Evolutionary conservation across 2,888 invertebrate species (phyloP).

Genomic region (Xylocampa areola): DNA sequence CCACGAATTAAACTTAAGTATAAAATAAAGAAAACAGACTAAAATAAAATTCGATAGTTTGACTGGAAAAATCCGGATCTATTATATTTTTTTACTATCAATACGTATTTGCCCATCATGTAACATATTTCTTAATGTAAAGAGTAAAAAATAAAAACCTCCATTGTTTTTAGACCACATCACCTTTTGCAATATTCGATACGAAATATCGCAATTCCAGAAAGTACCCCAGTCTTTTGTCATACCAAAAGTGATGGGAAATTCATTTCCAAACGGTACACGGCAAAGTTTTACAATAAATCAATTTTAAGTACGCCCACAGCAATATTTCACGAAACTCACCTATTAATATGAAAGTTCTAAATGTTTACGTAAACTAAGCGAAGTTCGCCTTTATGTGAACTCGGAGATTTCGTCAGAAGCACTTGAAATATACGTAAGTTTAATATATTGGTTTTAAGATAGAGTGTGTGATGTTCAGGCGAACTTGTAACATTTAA

Average conservation of each 20-base stretch:
- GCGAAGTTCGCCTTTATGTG: slow-evolving; percentile 33
- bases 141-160: no score
- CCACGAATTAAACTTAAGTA: no score
- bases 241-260: slow-evolving; percentile 45
- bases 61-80: no score
- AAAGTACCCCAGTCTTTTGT: slow-evolving; percentile 23
- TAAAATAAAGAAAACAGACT: no score
- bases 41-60: no score
- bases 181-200: not conserved
- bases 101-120: no score
- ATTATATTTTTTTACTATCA: no score
- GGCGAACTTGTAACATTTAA: no score
- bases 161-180: not conserved
- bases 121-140: no score
- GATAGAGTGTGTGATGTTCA: no score
- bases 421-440: slow-evolving; percentile 16
- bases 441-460: slow-evolving; percentile 30
- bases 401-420: slow-evolving; percentile 33
- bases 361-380: slow-evolving; percentile 56
- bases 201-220: not conserved
- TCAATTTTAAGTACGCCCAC: slow-evolving; percentile 68
- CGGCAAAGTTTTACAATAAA: slow-evolving; percentile 68
- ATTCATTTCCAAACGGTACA: slow-evolving; percentile 53
- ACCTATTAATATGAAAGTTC: slow-evolving; percentile 63
- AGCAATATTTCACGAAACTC: slow-evolving; percentile 64